Conservation (phyloP, 1,140 invertebrate species). For the Paraescarpia echinospica region DNA sequence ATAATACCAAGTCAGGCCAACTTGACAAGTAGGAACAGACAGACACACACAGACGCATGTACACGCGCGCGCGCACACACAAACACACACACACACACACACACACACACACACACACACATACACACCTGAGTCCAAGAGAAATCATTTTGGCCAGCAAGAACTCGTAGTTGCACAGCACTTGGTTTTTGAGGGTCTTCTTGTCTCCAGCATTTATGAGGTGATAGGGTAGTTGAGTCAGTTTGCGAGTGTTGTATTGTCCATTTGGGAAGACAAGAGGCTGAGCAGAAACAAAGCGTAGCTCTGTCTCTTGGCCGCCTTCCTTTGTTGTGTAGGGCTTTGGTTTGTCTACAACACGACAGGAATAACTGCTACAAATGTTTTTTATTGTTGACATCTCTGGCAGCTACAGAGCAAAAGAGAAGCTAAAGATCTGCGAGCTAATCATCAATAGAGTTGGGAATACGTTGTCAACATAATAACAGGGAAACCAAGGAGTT, state of each 20-base stretch:
- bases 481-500: neutral
- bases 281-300: constrained; percentile 93
- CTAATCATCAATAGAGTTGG: too few species aligned
- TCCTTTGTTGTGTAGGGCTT: constrained; percentile 22
- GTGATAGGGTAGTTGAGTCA: constrained; percentile 87
- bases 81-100: too few species aligned
- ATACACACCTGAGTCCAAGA: constrained; percentile 19
- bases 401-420: neutral
- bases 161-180: constrained; percentile 23
- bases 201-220: constrained; percentile 59
- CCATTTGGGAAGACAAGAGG: constrained; percentile 81
- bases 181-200: constrained; percentile 3
- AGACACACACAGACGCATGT: too few species aligned
- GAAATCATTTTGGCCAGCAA: constrained; percentile 13
- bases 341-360: neutral
- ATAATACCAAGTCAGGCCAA: too few species aligned
- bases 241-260: constrained; percentile 65
- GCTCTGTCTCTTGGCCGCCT: constrained; percentile 64
- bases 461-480: neutral
- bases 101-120: too few species aligned
- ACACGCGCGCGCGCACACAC: too few species aligned
- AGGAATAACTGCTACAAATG: neutral
- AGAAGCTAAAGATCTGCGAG: neutral
- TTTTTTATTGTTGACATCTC: neutral
- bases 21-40: too few species aligned